phyloP scores from a whole-genome alignment of 2,888 invertebrate genomes.

The Steinernema hermaphroditum region DNA sequence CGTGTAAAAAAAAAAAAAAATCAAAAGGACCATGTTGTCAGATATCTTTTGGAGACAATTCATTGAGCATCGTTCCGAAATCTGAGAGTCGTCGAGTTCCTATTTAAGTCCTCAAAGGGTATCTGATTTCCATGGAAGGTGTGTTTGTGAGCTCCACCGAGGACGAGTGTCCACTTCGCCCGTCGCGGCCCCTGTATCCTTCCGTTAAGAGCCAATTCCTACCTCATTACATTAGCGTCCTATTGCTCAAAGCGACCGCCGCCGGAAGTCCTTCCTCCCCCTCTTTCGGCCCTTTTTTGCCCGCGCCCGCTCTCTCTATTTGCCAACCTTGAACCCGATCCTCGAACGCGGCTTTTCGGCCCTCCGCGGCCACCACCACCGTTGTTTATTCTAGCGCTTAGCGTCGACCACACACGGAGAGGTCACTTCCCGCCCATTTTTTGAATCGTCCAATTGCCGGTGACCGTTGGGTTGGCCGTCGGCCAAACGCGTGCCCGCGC shows the following conservation, averaged over 20 bases:
- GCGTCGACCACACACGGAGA: conserved; percentile 21
- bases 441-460: conserved; percentile 5
- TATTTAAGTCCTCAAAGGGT: too few species aligned
- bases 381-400: conserved; percentile 16
- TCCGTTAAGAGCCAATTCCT: too few species aligned
- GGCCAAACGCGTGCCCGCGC: conserved; percentile 31
- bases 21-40: too few species aligned
- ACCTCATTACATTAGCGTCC: neutral
- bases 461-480: conserved; percentile 1
- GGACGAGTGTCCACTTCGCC: too few species aligned
- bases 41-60: too few species aligned
- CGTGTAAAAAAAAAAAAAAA: too few species aligned
- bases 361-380: conserved; percentile 1
- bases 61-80: too few species aligned
- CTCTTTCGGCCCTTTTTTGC: conserved; percentile 13
- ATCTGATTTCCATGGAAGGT: too few species aligned
- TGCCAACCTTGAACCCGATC: conserved; percentile 19
- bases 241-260: neutral
- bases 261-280: neutral
- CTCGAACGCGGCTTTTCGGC: neutral
- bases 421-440: conserved; percentile 29
- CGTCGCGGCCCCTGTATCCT: too few species aligned
- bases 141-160: too few species aligned
- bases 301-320: neutral
- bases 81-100: too few species aligned